phyloP scores from a whole-genome alignment of 1,140 invertebrate species.

The Lysiphlebus fabarum region DNA sequence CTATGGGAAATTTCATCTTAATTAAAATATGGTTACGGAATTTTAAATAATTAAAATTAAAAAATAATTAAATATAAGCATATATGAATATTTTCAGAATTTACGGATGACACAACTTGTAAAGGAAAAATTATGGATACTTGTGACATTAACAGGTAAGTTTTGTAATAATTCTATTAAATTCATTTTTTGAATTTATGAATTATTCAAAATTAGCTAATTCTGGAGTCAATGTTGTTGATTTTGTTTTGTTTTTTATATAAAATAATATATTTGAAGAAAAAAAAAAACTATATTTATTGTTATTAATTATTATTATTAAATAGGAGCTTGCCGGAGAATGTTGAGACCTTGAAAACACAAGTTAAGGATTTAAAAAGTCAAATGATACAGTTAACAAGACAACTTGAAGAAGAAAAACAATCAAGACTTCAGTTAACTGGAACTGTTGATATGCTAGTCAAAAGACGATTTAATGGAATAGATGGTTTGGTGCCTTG shows the following conservation, averaged over 20 bases:
- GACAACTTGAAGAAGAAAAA: constrained; percentile 55
- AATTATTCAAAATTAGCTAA: constrained; percentile 16
- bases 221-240: constrained; percentile 49
- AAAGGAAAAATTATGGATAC: too few species aligned
- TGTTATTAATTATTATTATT: constrained; percentile 21
- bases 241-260: constrained; percentile 17
- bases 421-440: constrained; percentile 51
- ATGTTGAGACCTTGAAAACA: constrained; percentile 66
- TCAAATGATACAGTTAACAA: constrained; percentile 51
- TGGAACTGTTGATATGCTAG: constrained; percentile 34
- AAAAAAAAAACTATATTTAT: constrained; percentile 5
- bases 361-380: constrained; percentile 61
- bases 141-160: background rate
- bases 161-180: background rate
- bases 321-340: constrained; percentile 65
- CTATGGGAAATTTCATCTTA: too few species aligned
- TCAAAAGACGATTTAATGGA: constrained; percentile 47
- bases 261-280: too few species aligned
- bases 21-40: too few species aligned
- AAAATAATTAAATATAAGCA: background rate
- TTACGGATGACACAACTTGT: too few species aligned
- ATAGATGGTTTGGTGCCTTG: constrained; percentile 40
- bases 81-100: too few species aligned
- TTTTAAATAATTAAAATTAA: too few species aligned
- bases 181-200: too few species aligned